Percentiles rank a stretch among this genome's conserved stretches.
These are phyloP conservation scores for Patiria miniata DNA, from an alignment of 35 echinoderm and acorn worm species.

Conservation along the genomic window DNA sequence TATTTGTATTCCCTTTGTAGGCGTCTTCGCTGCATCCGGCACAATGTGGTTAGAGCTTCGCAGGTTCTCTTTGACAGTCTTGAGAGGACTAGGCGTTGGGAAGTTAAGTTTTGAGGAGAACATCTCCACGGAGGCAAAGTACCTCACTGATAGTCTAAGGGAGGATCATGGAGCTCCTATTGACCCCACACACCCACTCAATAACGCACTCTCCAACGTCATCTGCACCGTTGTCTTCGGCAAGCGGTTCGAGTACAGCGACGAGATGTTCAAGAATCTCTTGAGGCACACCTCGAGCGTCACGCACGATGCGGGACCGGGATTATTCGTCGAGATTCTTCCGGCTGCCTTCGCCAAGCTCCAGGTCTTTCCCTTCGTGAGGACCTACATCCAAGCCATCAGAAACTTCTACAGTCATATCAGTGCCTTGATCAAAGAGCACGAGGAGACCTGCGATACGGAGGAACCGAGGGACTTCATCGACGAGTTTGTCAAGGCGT, in stretches of 20 bases:
- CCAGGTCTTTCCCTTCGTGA: neutral
- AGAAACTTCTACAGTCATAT: neutral
- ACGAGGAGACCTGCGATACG: neutral
- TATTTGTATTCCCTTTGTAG: neutral
- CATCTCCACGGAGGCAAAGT: slow-evolving; percentile 23
- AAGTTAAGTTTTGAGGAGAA: slow-evolving; percentile 36
- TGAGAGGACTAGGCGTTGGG: slow-evolving; percentile 51
- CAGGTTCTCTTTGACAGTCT: slow-evolving; percentile 29
- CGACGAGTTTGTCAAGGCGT: slow-evolving; percentile 20
- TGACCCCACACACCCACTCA: neutral
- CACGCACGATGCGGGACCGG: neutral
- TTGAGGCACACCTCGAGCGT: no score
- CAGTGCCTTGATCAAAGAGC: neutral
- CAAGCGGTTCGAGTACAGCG: slow-evolving; percentile 54
- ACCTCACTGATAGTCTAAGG: slow-evolving; percentile 26
- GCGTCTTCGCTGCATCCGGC: neutral
- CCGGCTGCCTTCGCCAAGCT: neutral
- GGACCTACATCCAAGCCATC: neutral
- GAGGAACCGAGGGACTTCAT: neutral
- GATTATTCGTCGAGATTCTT: neutral
- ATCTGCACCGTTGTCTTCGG: slow-evolving; percentile 52
- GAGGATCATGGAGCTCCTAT: neutral
- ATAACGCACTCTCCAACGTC: slow-evolving; percentile 49
- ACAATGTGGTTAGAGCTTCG: slow-evolving; percentile 39
- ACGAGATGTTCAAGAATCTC: slow-evolving; percentile 18